Evolutionary conservation across 2,797 vertebrate species (phyloP), one percentile per base, ranked within the genome.

Genomic region (Fundulus diaphanus): DNA sequence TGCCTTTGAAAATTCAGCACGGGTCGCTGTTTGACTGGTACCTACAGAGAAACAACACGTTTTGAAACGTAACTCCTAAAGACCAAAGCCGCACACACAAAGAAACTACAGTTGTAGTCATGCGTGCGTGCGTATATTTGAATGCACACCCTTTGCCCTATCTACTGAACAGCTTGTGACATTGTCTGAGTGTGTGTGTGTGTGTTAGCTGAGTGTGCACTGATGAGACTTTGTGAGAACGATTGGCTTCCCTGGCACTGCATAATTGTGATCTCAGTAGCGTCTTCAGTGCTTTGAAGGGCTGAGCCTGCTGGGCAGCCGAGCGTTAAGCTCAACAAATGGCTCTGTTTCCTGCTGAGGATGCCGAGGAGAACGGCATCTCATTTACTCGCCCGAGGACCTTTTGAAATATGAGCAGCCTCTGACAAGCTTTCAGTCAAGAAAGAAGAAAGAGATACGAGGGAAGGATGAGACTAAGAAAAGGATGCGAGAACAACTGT

Each of bases 311-410:
- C 79, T 66, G 87, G 77, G 78, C 88, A 86, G 82, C 40, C n/a
- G 70, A 83, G 89, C 84, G 73, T 87, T 84, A 80, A 84, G 85
- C 83, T 82, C 84, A 79, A 88, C 91, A 89, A 90, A 91, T 76
- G 81, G 82, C 83, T 89, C 81, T 16, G 84, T 88, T 90, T 90
- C 85, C 86, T 75, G 85, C 85, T 79, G 86, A 87, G 85, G 78
- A 88, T 80, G 79, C 79, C 46, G 81, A 79, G 77, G 73, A 85
- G 74, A 89, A 85, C 68, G 6, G 83, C 83, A 79, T 88, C 87
- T 88, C 87, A 84, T 92, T 90, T 88, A 86, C 82, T 83, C 27
- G 70, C 68, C 44, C 0, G 12, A 81, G 75, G 72, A 82, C 79
- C 79, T 81, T 87, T 78, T 83, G 87, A 88, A 88, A 90, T 88